Percentiles rank a stretch among this genome's conserved stretches.
These are phyloP conservation scores for Phrynocephalus forsythii DNA, from an alignment of 2,797 vertebrate species.

Conservation along the genomic window DNA sequence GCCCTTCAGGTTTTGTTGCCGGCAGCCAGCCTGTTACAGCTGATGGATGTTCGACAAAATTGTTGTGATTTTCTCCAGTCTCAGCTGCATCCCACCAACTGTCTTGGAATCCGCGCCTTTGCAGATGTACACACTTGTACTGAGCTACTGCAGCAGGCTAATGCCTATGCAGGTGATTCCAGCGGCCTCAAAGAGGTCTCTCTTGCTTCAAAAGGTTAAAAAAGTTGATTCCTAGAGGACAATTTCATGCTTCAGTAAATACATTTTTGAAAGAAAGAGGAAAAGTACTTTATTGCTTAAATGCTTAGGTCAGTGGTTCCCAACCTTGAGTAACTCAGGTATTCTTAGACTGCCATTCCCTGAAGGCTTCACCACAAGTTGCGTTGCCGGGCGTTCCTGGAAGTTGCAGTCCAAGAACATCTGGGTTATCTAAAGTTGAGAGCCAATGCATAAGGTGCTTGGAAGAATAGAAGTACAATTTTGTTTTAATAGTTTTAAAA, in stretches of 20 bases:
- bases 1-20: slow-evolving; percentile 88
- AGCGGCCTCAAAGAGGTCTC: neutral
- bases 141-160: slow-evolving; percentile 90
- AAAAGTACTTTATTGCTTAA: neutral
- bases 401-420: no score
- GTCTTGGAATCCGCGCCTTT: slow-evolving; percentile 94
- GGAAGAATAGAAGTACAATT: neutral
- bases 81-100: slow-evolving; percentile 94
- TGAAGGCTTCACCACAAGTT: no score
- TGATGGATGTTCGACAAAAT: slow-evolving; percentile 94
- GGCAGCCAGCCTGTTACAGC: slow-evolving; percentile 91
- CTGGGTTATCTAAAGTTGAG: no score
- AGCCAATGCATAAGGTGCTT: no score
- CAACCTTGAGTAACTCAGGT: no score
- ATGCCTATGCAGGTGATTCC: slow-evolving; percentile 90
- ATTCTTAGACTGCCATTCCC: no score
- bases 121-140: slow-evolving; percentile 94
- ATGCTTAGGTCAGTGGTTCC: neutral
- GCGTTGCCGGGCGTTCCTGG: no score
- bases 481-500: neutral
- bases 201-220: slow-evolving; percentile 2
- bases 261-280: neutral
- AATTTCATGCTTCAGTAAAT: neutral
- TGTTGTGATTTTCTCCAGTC: slow-evolving; percentile 97
- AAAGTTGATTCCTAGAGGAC: neutral